These are phyloP conservation scores for Hypotaenidia okinawae DNA, from an alignment of 2,797 vertebrate genomes.

Conservation along the genomic window DNA sequence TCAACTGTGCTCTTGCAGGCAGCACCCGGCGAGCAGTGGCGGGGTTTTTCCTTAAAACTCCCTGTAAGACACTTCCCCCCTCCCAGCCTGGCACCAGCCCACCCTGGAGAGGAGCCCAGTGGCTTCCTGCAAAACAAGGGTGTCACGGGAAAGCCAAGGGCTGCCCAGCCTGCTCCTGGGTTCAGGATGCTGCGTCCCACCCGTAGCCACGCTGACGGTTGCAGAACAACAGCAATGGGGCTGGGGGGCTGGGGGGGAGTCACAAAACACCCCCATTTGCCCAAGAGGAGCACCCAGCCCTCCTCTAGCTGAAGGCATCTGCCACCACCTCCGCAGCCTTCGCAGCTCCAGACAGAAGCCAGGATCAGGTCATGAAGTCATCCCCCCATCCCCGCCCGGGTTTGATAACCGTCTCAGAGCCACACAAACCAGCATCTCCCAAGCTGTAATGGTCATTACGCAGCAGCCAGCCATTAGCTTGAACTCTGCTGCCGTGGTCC, in stretches of 20 bases:
- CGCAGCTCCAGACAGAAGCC: no score
- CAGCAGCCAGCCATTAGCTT: not conserved
- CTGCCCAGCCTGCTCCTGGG: not conserved
- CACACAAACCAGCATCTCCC: no score
- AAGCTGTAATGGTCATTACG: rapidly evolving
- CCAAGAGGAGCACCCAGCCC: rapidly evolving
- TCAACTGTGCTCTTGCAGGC: not conserved
- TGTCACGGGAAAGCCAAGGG: not conserved
- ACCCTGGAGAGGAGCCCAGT: not conserved
- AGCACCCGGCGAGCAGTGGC: rapidly evolving
- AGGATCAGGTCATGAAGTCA: no score
- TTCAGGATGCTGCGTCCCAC: not conserved
- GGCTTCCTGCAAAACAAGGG: not conserved
- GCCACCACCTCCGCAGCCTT: not conserved
- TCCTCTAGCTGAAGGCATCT: not conserved
- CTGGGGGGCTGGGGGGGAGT: not conserved
- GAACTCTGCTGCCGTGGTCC: rapidly evolving
- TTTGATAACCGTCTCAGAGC: no score
- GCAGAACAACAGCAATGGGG: not conserved
- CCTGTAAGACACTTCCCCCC: not conserved
- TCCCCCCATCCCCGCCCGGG: no score
- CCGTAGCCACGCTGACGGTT: rapidly evolving
- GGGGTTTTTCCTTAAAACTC: not conserved
- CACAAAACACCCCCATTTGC: not conserved
- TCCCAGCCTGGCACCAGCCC: rapidly evolving